Conservation (phyloP, 2,113 vertebrate species). For the Halcyon malimbica region DNA sequence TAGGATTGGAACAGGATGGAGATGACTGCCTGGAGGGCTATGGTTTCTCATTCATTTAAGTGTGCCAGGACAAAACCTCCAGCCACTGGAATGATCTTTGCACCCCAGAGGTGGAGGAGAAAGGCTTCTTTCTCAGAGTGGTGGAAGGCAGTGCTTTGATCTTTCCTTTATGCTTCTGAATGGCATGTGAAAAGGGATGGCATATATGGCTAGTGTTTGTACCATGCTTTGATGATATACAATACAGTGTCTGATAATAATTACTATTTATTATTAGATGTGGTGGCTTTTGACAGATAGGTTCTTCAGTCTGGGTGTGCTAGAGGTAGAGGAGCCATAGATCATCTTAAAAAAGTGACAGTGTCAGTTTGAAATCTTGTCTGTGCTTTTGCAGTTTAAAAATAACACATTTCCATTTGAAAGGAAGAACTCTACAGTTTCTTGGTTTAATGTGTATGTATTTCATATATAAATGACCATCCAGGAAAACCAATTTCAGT, state of each 20-base stretch:
- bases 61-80: neutral
- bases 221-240: neutral
- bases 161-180: neutral
- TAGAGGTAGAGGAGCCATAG: neutral
- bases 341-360: neutral
- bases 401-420: conserved; percentile 39
- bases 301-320: neutral
- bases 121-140: neutral
- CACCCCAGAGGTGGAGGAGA: neutral
- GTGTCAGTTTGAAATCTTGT: conserved; percentile 13
- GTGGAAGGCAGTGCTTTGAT: neutral
- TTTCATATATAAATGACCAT: conserved; percentile 51
- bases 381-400: conserved; percentile 18
- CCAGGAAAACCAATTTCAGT: conserved; percentile 18
- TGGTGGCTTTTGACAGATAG: neutral
- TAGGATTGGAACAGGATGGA: neutral
- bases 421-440: conserved; percentile 9
- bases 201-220: neutral
- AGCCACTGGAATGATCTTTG: neutral
- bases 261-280: conserved; percentile 5
- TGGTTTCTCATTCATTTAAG: conserved; percentile 6
- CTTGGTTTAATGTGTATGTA: conserved; percentile 27
- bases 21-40: neutral
- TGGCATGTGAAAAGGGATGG: neutral
- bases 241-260: neutral